phyloP scores from a whole-genome alignment of 2,888 invertebrate species.

The Rotaria socialis region DNA sequence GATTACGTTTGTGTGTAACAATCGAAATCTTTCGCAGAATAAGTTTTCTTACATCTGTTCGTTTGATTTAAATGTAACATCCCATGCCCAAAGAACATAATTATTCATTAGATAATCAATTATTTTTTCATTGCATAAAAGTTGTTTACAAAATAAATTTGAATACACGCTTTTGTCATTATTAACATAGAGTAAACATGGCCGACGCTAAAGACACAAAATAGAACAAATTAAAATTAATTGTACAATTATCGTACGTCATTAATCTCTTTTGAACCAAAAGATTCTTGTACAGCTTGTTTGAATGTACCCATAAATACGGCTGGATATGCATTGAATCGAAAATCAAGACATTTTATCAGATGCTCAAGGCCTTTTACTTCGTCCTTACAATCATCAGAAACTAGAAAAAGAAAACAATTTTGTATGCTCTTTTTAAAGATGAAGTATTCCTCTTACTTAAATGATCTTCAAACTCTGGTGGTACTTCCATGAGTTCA shows the following conservation, averaged over 20 bases:
- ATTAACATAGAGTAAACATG: background rate
- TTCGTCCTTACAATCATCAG: background rate
- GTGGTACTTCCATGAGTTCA: background rate
- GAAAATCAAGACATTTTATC: background rate
- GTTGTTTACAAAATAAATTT: slow-evolving; percentile 26
- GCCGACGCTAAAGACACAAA: background rate
- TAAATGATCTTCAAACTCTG: background rate
- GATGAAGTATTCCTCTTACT: background rate
- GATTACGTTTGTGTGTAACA: too few relatives aligned
- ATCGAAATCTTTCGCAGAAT: too few relatives aligned
- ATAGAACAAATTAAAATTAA: too few relatives aligned
- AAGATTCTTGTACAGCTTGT: background rate
- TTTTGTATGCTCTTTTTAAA: background rate
- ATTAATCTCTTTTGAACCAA: background rate
- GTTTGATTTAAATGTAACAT: background rate
- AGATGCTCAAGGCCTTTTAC: background rate
- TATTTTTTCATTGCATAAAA: background rate
- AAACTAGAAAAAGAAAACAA: background rate
- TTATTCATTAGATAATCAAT: slow-evolving; percentile 24
- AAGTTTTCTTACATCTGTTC: background rate
- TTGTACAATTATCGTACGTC: background rate
- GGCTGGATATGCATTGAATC: background rate
- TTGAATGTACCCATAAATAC: background rate
- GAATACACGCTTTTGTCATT: background rate
- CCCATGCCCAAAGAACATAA: slow-evolving; percentile 34